These are phyloP conservation scores for Drosophila tropicalis DNA, from an alignment of 1,140 invertebrate genomes.

Conservation along the genomic window DNA sequence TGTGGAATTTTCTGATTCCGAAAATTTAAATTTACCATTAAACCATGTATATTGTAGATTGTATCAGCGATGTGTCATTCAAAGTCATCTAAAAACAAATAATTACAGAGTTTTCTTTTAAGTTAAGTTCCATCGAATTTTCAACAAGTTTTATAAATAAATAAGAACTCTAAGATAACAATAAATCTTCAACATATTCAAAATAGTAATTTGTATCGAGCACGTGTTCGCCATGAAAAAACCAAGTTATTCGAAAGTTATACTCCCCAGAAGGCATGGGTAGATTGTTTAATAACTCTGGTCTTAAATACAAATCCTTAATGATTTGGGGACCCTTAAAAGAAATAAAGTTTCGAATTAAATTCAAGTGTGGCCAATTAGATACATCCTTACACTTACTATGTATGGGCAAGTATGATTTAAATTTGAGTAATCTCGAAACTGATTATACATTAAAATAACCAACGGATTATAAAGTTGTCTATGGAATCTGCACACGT, in stretches of 20 bases:
- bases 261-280: neutral
- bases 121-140: too few relatives aligned
- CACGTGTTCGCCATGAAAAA: neutral
- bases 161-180: too few relatives aligned
- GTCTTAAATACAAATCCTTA: neutral
- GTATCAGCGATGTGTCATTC: too few relatives aligned
- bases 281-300: neutral
- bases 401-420: conserved; percentile 2
- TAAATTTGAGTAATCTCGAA: neutral
- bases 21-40: too few relatives aligned
- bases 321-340: neutral
- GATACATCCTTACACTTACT: neutral
- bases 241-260: neutral
- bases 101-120: too few relatives aligned
- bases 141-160: too few relatives aligned
- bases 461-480: neutral
- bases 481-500: neutral
- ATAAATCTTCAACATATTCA: neutral
- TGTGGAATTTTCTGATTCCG: too few relatives aligned
- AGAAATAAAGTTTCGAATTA: neutral
- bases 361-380: neutral
- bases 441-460: neutral
- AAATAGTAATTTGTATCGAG: neutral
- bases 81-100: too few relatives aligned
- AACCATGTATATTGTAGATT: too few relatives aligned